Evolutionary conservation across 2,113 vertebrate genomes (phyloP).

Genomic region (Nibea albiflora): DNA sequence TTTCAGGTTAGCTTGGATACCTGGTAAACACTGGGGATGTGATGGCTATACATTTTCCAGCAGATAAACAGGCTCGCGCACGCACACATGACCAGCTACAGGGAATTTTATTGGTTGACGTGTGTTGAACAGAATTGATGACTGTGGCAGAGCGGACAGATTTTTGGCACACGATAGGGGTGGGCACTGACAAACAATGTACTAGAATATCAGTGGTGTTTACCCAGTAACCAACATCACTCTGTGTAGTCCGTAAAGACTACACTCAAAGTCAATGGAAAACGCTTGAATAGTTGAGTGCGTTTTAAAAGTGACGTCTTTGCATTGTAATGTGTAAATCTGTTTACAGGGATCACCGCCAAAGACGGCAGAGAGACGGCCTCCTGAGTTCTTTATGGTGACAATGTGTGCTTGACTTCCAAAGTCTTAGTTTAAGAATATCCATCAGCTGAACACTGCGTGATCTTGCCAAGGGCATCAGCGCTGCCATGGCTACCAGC

Average conservation of each 20-base stretch:
- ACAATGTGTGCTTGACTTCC: constrained; percentile 5
- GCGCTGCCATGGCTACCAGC: constrained; percentile 36
- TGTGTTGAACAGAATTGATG: constrained; percentile 47
- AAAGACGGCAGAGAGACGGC: neutral
- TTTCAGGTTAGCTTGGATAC: neutral
- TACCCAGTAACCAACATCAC: constrained; percentile 17
- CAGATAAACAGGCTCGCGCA: constrained; percentile 29
- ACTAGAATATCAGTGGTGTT: constrained; percentile 27
- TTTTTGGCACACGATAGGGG: constrained; percentile 34
- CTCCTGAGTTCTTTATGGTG: neutral
- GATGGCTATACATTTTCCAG: constrained; percentile 5
- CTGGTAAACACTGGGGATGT: neutral
- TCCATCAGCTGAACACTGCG: constrained; percentile 2
- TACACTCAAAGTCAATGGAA: neutral
- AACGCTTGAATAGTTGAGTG: neutral
- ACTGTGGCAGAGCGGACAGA: constrained; percentile 23
- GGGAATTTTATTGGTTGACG: constrained; percentile 34
- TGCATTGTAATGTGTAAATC: too few species aligned
- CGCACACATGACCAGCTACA: constrained; percentile 29
- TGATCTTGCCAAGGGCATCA: constrained; percentile 26
- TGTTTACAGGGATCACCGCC: constrained; percentile 10
- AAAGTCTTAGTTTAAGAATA: constrained; percentile 7
- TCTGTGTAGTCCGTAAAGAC: neutral
- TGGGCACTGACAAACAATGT: constrained; percentile 28
- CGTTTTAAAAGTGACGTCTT: neutral